These are phyloP conservation scores for Eupithecia tripunctaria DNA, from an alignment of 2,888 invertebrate genomes.

Conservation along the genomic window DNA sequence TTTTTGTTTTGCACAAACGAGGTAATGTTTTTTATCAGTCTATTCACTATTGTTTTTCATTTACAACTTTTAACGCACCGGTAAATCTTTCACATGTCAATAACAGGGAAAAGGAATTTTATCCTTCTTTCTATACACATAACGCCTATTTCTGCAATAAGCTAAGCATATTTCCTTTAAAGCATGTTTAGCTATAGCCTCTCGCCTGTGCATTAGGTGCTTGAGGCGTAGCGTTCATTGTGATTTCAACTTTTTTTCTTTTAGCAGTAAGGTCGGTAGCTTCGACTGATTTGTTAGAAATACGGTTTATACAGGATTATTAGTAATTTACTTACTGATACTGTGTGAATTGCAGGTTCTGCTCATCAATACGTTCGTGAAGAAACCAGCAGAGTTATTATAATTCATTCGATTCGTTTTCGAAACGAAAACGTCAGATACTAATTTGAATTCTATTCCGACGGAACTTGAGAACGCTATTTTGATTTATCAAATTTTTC, in stretches of 20 bases:
- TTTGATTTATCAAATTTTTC: too few species aligned
- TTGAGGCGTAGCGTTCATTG: neutral
- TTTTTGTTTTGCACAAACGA: neutral
- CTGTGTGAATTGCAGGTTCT: too few species aligned
- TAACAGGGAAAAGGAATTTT: neutral
- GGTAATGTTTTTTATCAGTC: neutral
- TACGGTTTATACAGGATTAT: neutral
- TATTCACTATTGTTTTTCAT: slow-evolving; percentile 5
- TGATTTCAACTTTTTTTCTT: neutral
- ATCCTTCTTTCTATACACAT: neutral
- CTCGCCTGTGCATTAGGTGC: neutral
- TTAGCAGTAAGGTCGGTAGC: neutral
- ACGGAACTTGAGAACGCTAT: too few species aligned
- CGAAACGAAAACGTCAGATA: too few species aligned
- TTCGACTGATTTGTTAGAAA: neutral
- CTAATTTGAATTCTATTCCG: too few species aligned
- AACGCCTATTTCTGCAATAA: neutral
- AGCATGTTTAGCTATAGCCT: neutral
- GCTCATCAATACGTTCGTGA: too few species aligned
- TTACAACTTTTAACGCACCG: neutral
- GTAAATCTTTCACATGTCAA: neutral
- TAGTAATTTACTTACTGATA: too few species aligned
- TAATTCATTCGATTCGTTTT: too few species aligned
- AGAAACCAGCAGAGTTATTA: too few species aligned
- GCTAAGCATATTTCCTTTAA: neutral